These are phyloP conservation scores for Macquaria australasica DNA, from an alignment of 2,113 vertebrate genomes.

Conservation along the genomic window DNA sequence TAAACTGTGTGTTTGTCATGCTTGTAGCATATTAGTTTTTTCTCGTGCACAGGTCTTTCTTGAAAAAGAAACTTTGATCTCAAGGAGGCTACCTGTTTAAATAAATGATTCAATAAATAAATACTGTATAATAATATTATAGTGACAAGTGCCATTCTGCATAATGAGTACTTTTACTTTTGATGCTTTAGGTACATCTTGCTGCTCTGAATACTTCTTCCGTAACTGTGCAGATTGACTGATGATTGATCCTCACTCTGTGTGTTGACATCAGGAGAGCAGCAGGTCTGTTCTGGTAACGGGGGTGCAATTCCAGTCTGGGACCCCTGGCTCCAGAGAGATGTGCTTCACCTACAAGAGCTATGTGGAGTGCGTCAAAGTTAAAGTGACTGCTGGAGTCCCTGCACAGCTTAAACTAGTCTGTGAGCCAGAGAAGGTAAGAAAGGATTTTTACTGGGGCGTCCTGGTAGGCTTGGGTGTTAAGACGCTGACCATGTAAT, in stretches of 20 bases:
- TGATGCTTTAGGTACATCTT: not conserved
- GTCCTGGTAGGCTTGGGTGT: fast-evolving
- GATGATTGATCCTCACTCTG: not conserved
- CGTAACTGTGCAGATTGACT: not conserved
- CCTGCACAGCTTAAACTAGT: constrained; percentile 86
- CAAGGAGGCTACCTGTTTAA: too few relatives aligned
- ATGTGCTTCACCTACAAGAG: constrained; percentile 88
- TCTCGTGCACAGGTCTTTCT: not conserved
- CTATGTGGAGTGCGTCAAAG: constrained; percentile 82
- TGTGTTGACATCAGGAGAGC: constrained; percentile 82
- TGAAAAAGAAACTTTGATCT: not conserved
- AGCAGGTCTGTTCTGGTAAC: constrained; percentile 82
- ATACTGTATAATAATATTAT: too few relatives aligned
- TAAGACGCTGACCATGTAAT: not conserved
- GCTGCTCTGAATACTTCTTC: not conserved
- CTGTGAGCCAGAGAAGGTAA: constrained; percentile 81
- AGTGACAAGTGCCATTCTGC: too few relatives aligned
- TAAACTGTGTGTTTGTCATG: too few relatives aligned
- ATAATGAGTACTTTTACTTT: not conserved
- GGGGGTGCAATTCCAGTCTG: constrained; percentile 86
- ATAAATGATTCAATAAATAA: too few relatives aligned
- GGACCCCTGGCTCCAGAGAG: constrained; percentile 86
- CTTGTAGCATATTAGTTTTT: too few relatives aligned
- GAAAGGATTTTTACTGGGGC: not conserved
- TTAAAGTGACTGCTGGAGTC: constrained; percentile 87